A percentile compares a stretch with the other conserved stretches of the same genome.
Evolutionary conservation across 2,888 invertebrate genomes (phyloP).

Genomic region (Sipha maydis): DNA sequence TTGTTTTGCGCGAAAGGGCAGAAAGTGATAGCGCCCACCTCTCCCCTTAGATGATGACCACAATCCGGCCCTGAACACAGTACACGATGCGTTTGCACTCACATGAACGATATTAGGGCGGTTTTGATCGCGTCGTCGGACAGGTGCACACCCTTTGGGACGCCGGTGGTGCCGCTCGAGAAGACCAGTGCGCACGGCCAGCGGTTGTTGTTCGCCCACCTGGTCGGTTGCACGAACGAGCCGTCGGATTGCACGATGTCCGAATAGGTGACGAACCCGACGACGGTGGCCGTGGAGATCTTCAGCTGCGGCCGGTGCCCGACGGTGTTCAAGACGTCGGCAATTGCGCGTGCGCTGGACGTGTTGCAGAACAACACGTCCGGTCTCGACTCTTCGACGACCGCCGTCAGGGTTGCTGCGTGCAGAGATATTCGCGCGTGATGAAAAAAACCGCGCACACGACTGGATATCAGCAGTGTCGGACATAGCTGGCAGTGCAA

Average conservation of each 20-base stretch:
- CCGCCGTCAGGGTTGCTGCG: neutral
- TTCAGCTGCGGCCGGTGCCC: neutral
- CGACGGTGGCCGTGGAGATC: neutral
- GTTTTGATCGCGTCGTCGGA: slow-evolving; percentile 35
- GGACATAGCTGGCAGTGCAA: too few relatives aligned
- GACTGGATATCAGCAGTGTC: too few relatives aligned
- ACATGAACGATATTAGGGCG: neutral
- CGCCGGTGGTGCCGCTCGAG: slow-evolving; percentile 33
- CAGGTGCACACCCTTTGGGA: slow-evolving; percentile 17
- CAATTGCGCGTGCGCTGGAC: neutral
- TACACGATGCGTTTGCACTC: neutral
- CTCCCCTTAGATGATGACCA: too few relatives aligned
- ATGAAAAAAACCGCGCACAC: too few relatives aligned
- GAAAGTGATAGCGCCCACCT: too few relatives aligned
- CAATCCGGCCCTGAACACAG: too few relatives aligned
- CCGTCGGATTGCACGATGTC: neutral
- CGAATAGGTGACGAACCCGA: neutral
- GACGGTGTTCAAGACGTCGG: neutral
- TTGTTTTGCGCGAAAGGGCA: too few relatives aligned
- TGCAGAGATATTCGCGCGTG: too few relatives aligned
- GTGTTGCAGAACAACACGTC: slow-evolving; percentile 14
- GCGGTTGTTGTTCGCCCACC: too few relatives aligned
- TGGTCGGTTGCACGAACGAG: neutral
- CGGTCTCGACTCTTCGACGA: slow-evolving; percentile 5
- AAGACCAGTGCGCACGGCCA: slow-evolving; percentile 3